Percentiles rank a stretch among this genome's conserved stretches.
These are phyloP conservation scores for Corapipo altera DNA, from an alignment of 2,113 vertebrate genomes.

Conservation along the genomic window DNA sequence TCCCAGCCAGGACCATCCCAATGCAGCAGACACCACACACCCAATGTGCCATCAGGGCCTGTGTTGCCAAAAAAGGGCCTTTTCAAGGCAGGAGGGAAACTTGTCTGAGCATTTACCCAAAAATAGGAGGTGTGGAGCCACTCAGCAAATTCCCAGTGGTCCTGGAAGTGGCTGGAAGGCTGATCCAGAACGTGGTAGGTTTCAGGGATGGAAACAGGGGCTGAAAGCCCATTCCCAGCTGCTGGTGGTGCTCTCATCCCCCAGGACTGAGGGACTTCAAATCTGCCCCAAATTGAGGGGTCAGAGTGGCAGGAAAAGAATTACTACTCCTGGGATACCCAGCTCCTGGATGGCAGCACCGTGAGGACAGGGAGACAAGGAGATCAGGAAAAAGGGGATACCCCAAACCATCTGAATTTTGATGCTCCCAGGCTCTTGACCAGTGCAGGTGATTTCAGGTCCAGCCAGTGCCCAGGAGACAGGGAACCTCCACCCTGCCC, in stretches of 20 bases:
- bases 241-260: background rate
- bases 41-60: fast-evolving
- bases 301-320: background rate
- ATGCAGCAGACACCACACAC: background rate
- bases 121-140: background rate
- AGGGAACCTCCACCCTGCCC: background rate
- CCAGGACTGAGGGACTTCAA: background rate
- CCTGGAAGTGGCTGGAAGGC: background rate
- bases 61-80: background rate
- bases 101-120: background rate
- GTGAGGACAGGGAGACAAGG: background rate
- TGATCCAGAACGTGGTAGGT: background rate
- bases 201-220: background rate
- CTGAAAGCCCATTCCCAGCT: too few species aligned
- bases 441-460: background rate
- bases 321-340: background rate
- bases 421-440: background rate
- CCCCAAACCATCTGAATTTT: background rate
- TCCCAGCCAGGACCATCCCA: fast-evolving
- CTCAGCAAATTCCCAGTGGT: background rate
- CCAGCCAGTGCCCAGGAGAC: background rate
- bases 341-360: background rate
- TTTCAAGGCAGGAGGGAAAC: background rate
- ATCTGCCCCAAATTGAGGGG: fast-evolving
- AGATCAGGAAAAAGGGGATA: background rate